A percentile compares a stretch with the other conserved stretches of the same genome.
Evolutionary conservation across 2,113 vertebrate species (phyloP).

Genomic region (Felis chaus): DNA sequence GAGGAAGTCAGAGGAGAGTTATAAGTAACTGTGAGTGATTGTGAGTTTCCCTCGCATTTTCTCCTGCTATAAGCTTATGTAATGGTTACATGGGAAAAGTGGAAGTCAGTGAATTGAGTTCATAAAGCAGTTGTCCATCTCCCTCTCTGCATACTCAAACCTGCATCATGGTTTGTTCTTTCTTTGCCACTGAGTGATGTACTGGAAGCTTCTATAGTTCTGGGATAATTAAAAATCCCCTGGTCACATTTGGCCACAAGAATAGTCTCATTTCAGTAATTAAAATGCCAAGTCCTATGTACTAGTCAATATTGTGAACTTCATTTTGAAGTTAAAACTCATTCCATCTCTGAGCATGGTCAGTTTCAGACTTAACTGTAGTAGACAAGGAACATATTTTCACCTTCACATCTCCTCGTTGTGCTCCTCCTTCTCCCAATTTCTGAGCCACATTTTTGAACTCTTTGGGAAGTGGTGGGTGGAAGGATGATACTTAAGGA

Average conservation of each 20-base stretch:
- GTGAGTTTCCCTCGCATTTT: neutral
- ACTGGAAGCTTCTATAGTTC: neutral
- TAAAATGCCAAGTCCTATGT: constrained; percentile 17
- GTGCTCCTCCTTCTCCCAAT: neutral
- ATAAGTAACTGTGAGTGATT: neutral
- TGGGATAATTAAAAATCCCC: constrained; percentile 29
- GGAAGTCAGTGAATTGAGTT: neutral
- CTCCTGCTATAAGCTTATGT: neutral
- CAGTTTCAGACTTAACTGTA: neutral
- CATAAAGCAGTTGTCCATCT: neutral
- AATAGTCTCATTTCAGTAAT: constrained; percentile 42
- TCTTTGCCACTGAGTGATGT: constrained; percentile 11
- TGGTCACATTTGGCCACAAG: neutral
- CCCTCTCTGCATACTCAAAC: neutral
- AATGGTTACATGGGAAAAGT: neutral
- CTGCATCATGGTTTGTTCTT: constrained; percentile 47
- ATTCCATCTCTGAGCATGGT: neutral
- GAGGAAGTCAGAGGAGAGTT: neutral
- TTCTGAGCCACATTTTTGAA: neutral
- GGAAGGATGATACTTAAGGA: neutral
- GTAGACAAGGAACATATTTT: neutral
- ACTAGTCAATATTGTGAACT: constrained; percentile 43
- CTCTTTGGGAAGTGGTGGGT: neutral
- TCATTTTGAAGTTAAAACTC: neutral
- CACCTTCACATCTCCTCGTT: neutral